These are phyloP conservation scores for Drosophila koepferae DNA, from an alignment of 2,888 invertebrate species.

Conservation along the genomic window DNA sequence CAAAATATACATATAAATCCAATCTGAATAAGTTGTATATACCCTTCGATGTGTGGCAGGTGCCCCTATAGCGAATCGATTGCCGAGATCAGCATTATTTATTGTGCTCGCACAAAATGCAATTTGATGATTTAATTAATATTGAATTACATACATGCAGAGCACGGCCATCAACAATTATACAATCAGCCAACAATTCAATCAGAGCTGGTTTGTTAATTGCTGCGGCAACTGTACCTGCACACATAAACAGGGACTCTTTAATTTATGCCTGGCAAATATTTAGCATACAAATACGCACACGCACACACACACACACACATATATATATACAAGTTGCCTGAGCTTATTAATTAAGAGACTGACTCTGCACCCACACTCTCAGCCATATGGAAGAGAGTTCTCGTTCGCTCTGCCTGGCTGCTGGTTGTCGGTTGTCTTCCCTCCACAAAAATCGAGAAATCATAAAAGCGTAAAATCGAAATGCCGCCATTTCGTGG, in stretches of 20 bases:
- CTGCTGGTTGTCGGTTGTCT: not conserved
- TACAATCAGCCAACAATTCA: conserved; percentile 64
- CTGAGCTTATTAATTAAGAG: conserved; percentile 75
- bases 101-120: conserved; percentile 66
- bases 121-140: conserved; percentile 78
- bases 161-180: conserved; percentile 54
- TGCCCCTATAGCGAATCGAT: conserved; percentile 53
- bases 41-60: conserved; percentile 7
- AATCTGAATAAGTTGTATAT: conserved; percentile 13
- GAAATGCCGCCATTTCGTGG: conserved; percentile 77
- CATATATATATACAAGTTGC: conserved; percentile 26
- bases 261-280: conserved; percentile 75
- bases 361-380: conserved; percentile 35
- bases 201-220: conserved; percentile 35
- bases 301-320: not conserved
- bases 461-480: conserved; percentile 81
- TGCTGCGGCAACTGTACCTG: conserved; percentile 52
- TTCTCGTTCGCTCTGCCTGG: not conserved
- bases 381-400: not conserved
- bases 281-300: conserved; percentile 71
- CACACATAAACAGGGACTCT: conserved; percentile 23
- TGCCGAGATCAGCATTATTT: conserved; percentile 71
- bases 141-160: conserved; percentile 66
- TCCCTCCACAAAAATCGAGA: conserved; percentile 61
- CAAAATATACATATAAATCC: not conserved